Evolutionary conservation across 2,888 invertebrate genomes (phyloP), one percentile per base, ranked within the genome.

Genomic region (Antheraea yamamai): DNA sequence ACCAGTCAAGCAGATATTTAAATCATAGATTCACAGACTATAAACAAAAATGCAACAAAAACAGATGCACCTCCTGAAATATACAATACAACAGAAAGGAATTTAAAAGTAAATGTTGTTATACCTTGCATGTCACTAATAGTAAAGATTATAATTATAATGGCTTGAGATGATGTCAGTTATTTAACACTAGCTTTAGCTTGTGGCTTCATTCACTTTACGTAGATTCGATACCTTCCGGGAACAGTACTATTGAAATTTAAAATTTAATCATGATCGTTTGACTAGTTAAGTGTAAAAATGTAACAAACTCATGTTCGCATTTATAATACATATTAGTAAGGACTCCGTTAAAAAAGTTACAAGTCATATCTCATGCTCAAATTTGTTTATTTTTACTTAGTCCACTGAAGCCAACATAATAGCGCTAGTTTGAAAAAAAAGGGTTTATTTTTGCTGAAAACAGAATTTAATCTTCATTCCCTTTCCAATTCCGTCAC

Each of bases 31-130:
- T 26, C 26, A 26, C 18, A 26, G 12, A 26, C 14, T 64, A 26
- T 14, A 26, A 64, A 64, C 64, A 64, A 64, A 26, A 64, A 64
- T 64, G 26, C 64, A 64, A 64, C 64, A 16, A 26, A 64, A 64
- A 64, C 64, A 64, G 12, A 64, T 64, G 64, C 64, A 64, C 64
- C 12, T 64, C 23, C 14, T 39, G 35, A 68, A 39, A 68, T 14
- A 39, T 30, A 18, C 4, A 35, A 68, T 35, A 30, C 8, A 68
- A 35, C 68, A 2, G 35, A 20, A 68, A 30, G 18, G 2, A 35
- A 20, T 68, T 30, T 68, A 20, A 68, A 30, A 30, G 1, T 68
- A 35, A 20, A 68, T 4, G 4, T 2, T 20, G 35, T 68, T 68
- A 39, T 68, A 68, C 7, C 35, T 68, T 18, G 68, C 35, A 68